These are phyloP conservation scores for Triplophysa tibetana DNA, from an alignment of 2,113 vertebrate genomes.

Conservation along the genomic window DNA sequence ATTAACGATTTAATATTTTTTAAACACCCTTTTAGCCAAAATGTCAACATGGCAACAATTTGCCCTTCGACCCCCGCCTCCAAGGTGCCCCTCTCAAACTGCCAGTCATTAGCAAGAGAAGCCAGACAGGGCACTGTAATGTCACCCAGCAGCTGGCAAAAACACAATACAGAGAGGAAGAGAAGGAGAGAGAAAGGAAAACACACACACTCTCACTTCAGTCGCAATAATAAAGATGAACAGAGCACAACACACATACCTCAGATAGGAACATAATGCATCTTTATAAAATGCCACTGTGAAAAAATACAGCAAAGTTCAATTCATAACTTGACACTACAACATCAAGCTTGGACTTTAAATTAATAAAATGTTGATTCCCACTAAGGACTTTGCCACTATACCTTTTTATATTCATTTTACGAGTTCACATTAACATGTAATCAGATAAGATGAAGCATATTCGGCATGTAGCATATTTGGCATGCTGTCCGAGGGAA, in stretches of 20 bases:
- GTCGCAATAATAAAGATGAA: neutral
- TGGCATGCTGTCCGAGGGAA: too few species aligned
- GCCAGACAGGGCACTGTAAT: slow-evolving; percentile 21
- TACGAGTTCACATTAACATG: too few species aligned
- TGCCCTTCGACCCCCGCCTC: slow-evolving; percentile 40
- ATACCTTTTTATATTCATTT: too few species aligned
- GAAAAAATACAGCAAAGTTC: too few species aligned
- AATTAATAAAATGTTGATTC: too few species aligned
- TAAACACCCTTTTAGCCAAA: neutral
- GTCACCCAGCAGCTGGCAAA: slow-evolving; percentile 46
- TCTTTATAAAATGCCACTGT: neutral
- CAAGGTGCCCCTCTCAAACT: slow-evolving; percentile 37
- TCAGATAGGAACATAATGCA: neutral
- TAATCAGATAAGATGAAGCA: too few species aligned
- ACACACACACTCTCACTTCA: neutral
- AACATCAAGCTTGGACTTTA: too few species aligned
- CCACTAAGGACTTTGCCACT: too few species aligned
- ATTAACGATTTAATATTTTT: neutral
- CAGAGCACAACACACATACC: neutral
- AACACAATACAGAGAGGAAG: slow-evolving; percentile 26
- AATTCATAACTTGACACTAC: too few species aligned
- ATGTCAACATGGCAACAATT: slow-evolving; percentile 3
- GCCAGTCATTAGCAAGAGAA: slow-evolving; percentile 30
- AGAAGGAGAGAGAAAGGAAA: neutral
- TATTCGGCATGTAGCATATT: too few species aligned